Evolutionary conservation across 1,140 invertebrate genomes (phyloP).

Genomic region (Megalonaias nervosa): DNA sequence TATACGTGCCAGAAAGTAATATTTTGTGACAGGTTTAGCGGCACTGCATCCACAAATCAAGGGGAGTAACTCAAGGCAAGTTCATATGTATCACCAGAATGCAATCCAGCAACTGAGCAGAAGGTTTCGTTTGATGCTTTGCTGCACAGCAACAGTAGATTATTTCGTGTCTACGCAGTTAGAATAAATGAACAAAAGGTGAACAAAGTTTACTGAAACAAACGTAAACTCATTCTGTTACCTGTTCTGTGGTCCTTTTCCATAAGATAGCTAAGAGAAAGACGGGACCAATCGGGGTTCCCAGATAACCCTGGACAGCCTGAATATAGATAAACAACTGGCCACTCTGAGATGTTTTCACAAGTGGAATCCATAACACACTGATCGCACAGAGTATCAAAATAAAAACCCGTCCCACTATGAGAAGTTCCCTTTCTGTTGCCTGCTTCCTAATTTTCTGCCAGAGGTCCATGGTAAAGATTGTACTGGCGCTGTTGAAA

Average conservation of each 20-base stretch:
- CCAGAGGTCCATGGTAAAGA: slow-evolving; percentile 75
- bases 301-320: slow-evolving; percentile 72
- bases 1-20: too few relatives aligned
- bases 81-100: too few relatives aligned
- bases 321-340: slow-evolving; percentile 75
- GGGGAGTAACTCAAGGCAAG: too few relatives aligned
- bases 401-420: slow-evolving; percentile 65
- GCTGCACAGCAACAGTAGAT: too few relatives aligned
- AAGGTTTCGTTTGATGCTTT: too few relatives aligned
- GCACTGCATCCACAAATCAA: too few relatives aligned
- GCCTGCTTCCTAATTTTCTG: slow-evolving; percentile 67
- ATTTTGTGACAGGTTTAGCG: too few relatives aligned
- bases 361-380: slow-evolving; percentile 74
- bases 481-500: slow-evolving; percentile 73
- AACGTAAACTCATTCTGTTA: slow-evolving; percentile 25
- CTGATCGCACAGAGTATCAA: slow-evolving; percentile 70
- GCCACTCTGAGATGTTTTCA: slow-evolving; percentile 70
- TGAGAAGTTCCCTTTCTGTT: slow-evolving; percentile 60
- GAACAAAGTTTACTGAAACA: too few relatives aligned
- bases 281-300: slow-evolving; percentile 73
- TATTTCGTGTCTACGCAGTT: too few relatives aligned
- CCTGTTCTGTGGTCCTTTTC: slow-evolving; percentile 71
- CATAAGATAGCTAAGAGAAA: slow-evolving; percentile 73
- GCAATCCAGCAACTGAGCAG: too few relatives aligned
- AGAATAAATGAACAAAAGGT: too few relatives aligned